Base-by-base conservation (phyloP, 2,888 invertebrate species). In the Trichogramma evanescens region DNA sequence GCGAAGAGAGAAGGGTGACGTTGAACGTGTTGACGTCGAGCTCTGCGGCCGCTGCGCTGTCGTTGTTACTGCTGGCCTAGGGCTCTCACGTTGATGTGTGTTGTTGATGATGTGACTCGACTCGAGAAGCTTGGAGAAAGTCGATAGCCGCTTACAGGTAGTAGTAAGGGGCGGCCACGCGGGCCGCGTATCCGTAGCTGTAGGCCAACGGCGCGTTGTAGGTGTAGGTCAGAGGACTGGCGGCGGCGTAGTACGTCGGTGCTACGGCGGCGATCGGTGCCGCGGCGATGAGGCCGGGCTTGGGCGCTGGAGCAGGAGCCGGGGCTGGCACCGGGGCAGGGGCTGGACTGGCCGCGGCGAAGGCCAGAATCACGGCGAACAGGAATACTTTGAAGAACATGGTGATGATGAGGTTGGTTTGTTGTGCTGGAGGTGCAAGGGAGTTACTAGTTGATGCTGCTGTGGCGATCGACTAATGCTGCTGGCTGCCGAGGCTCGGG, bases 301-400 rank as follows among this genome's bases (percentile, higher is more conserved):
- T 39, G 26, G 26, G 26, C 26, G 26, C 26, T 2, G 26, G 26
- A 2, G 26, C 26, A 2, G 26, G n/a, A 54, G n/a, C 45, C 46
- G 10, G n/a, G 39, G 7, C 54, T 40, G n/a, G 39, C 39, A n/a
- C 54, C 46, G 46, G 9, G 9, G n/a, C 10, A 49, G 13, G 10
- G 13, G 13, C 49, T 6, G 58, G 39, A 4, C 7, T 5, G 9
- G 52, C 48, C 7, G 57, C 42, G 6, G 40, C 57, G 38, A 46
- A 13, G 8, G 53, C 53, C 39, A 49, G 53, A 39, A 58, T 26
- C 26, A 49, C 52, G 26, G 43, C 42, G 53, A 53, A 7, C 48
- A 58, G 42, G n/a, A 58, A 8, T 38, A 58, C 10, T 58, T 58
- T 58, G 58, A n/a, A 49, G 38, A 53, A 43, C 58, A 58, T 58